Percentiles rank a stretch among this genome's conserved stretches.
Conservation (phyloP, 2,888 invertebrate species). For the Microplitis manilae region DNA sequence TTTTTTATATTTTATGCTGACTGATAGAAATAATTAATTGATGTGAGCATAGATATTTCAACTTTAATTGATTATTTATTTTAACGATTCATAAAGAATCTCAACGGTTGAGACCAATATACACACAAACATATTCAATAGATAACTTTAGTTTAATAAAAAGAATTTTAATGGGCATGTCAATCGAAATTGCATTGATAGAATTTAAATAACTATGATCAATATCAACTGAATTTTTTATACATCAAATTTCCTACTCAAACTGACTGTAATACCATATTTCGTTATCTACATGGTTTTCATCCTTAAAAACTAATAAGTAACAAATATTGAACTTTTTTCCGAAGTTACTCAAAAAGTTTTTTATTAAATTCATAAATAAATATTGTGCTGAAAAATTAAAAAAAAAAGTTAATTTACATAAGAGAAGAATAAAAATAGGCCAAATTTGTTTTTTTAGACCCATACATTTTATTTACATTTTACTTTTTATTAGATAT, state of each 20-base stretch:
- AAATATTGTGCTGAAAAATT: background rate
- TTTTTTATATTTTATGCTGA: background rate
- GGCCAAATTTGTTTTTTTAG: too few relatives aligned
- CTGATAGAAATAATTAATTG: background rate
- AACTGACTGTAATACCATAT: background rate
- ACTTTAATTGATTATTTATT: background rate
- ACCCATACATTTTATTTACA: too few relatives aligned
- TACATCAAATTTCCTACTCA: background rate
- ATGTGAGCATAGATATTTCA: background rate
- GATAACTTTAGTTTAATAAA: background rate
- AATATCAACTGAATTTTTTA: conserved; percentile 4
- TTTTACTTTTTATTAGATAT: too few relatives aligned
- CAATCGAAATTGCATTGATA: background rate
- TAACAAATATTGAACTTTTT: background rate
- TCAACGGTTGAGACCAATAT: background rate
- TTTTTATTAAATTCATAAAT: background rate
- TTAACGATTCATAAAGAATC: background rate
- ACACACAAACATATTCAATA: background rate
- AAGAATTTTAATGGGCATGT: background rate
- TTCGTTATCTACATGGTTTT: background rate
- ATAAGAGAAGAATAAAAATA: too few relatives aligned
- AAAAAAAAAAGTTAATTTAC: too few relatives aligned
- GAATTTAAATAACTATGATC: background rate
- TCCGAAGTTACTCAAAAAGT: too few relatives aligned
- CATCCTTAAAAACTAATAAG: background rate